phyloP scores from a whole-genome alignment of 2,888 invertebrate species.

The Ypsolopha sequella region DNA sequence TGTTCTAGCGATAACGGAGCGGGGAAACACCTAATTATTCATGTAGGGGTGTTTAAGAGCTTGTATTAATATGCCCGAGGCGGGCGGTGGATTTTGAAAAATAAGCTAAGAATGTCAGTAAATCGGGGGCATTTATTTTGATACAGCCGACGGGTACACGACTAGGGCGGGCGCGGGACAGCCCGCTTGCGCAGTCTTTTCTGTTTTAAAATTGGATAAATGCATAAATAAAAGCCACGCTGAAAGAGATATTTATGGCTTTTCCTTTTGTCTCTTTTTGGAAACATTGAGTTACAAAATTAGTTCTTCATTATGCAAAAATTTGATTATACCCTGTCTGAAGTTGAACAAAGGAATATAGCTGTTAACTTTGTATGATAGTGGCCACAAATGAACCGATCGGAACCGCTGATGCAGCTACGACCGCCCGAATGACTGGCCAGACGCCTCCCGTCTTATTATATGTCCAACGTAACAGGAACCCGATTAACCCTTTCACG shows the following conservation, averaged over 20 bases:
- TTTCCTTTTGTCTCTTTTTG: neutral
- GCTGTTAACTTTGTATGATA: conserved; percentile 27
- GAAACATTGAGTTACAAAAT: neutral
- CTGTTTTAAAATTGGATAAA: conserved; percentile 40
- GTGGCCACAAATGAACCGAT: conserved; percentile 37
- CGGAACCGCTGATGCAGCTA: conserved; percentile 56
- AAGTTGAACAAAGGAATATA: too few relatives aligned
- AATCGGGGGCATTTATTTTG: conserved; percentile 48
- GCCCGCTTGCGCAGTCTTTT: conserved; percentile 29
- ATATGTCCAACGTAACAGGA: conserved; percentile 36
- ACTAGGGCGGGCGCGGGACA: conserved; percentile 48
- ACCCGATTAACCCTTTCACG: conserved; percentile 19
- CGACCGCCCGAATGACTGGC: conserved; percentile 42
- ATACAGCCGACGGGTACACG: conserved; percentile 48
- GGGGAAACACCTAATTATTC: conserved; percentile 66
- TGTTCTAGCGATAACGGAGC: conserved; percentile 58
- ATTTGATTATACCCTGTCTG: too few relatives aligned
- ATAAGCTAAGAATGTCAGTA: conserved; percentile 41
- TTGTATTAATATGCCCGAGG: conserved; percentile 53
- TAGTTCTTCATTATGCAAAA: too few relatives aligned
- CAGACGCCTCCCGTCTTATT: conserved; percentile 31
- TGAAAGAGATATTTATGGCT: neutral
- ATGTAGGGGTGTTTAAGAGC: conserved; percentile 63
- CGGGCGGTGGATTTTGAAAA: conserved; percentile 41
- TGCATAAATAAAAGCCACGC: conserved; percentile 21